Evolutionary conservation across 2,113 vertebrate genomes (phyloP).

Genomic region (Procavia capensis): DNA sequence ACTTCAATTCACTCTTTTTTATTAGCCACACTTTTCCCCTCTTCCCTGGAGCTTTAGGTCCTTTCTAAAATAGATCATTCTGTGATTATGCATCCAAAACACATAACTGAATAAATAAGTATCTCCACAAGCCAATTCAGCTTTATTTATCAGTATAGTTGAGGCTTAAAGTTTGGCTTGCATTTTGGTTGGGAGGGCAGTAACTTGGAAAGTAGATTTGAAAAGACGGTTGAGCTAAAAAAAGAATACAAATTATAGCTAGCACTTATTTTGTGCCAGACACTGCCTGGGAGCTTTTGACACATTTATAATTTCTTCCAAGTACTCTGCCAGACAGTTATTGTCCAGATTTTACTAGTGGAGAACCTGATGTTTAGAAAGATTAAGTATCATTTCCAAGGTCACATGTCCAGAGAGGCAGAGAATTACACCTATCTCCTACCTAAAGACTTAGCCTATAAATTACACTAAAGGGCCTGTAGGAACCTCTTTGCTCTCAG

Average conservation of each 20-base stretch:
- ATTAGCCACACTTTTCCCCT: background rate
- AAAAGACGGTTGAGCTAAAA: background rate
- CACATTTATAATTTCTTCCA: background rate
- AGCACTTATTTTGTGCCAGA: background rate
- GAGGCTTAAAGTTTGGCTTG: conserved; percentile 10
- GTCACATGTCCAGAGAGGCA: background rate
- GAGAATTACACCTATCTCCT: background rate
- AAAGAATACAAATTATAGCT: conserved; percentile 30
- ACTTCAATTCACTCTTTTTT: background rate
- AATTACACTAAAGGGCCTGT: background rate
- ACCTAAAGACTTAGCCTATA: background rate
- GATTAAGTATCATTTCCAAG: background rate
- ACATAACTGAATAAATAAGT: background rate
- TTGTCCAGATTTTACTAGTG: background rate
- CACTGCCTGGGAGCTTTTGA: background rate
- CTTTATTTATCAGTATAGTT: background rate
- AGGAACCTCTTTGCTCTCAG: background rate
- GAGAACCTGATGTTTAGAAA: background rate
- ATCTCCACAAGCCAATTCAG: background rate
- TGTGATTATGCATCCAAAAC: background rate
- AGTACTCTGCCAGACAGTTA: background rate
- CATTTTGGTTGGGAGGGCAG: background rate
- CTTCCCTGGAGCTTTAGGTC: background rate
- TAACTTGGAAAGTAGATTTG: conserved; percentile 10
- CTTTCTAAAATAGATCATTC: background rate